These are phyloP conservation scores for Burhinus oedicnemus DNA, from an alignment of 2,113 vertebrate species.

Conservation along the genomic window DNA sequence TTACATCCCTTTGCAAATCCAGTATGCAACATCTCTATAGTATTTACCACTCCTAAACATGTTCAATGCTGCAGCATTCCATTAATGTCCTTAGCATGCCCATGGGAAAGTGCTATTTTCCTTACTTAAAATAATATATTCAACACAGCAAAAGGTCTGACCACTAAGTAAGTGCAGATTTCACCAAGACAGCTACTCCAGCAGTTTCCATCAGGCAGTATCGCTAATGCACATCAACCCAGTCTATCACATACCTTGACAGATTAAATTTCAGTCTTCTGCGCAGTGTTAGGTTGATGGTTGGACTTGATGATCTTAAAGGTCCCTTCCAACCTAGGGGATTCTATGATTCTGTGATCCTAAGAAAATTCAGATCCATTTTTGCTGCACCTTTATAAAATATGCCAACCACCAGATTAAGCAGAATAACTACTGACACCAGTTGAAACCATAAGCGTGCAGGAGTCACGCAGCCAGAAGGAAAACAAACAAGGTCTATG, in stretches of 20 bases:
- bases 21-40: not conserved
- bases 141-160: not conserved
- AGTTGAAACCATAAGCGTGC: not conserved
- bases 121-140: not conserved
- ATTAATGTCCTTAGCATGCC: not conserved
- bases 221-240: not conserved
- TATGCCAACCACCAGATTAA: not conserved
- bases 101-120: not conserved
- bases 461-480: not conserved
- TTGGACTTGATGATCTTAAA: no score
- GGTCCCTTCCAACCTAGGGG: no score
- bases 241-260: not conserved
- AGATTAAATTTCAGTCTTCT: not conserved
- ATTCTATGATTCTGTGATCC: not conserved
- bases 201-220: not conserved
- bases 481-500: not conserved
- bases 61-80: not conserved
- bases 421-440: not conserved
- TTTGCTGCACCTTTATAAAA: not conserved
- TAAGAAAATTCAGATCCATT: not conserved
- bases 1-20: not conserved
- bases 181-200: not conserved
- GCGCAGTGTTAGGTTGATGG: not conserved
- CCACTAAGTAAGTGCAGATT: not conserved
- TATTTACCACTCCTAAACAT: not conserved